Conservation (phyloP, 2,113 vertebrate genomes). For the Dicaeum eximium region DNA sequence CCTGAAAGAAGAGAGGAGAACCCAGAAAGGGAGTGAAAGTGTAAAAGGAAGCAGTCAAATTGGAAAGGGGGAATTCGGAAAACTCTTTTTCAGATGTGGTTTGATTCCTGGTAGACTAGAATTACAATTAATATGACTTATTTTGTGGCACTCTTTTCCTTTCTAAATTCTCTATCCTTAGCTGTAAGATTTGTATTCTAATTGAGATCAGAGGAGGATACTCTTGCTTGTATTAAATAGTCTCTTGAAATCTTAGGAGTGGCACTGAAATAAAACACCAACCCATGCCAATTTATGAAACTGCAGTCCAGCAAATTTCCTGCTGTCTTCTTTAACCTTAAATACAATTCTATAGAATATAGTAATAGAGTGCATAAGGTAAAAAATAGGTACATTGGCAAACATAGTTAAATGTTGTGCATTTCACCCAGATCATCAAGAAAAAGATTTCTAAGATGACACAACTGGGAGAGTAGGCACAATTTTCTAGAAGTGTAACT, state of each 20-base stretch:
- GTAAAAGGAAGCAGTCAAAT: neutral
- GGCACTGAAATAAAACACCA: neutral
- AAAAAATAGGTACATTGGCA: neutral
- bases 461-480: neutral
- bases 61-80: neutral
- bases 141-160: neutral
- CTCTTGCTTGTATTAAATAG: neutral
- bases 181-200: neutral
- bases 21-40: neutral
- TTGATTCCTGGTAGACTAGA: neutral
- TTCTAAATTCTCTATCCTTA: neutral
- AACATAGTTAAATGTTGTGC: neutral
- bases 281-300: neutral
- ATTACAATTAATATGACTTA: neutral
- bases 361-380: neutral
- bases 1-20: neutral
- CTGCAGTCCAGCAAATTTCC: neutral
- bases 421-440: neutral
- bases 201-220: neutral
- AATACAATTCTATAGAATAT: slow-evolving; percentile 9
- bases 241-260: neutral
- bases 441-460: neutral
- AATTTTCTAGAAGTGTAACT: neutral
- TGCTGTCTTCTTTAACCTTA: neutral
- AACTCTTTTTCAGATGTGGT: neutral